Evolutionary conservation across 2,888 invertebrate species (phyloP), one percentile per base, ranked within the genome.

Genomic region (Parnassius apollo): DNA sequence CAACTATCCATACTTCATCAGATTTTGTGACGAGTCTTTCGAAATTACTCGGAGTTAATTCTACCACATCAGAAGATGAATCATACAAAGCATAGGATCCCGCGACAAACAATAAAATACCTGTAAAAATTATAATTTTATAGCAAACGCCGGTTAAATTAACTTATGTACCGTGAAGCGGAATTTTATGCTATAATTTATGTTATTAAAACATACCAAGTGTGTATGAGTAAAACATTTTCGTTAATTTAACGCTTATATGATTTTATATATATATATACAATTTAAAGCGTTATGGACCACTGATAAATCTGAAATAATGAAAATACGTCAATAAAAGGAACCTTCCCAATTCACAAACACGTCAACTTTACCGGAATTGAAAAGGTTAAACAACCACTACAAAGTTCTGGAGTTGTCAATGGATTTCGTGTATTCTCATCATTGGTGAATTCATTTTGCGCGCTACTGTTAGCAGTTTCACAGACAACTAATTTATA

Each of bases 1-100:
- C 99, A 1, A 99, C 97, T 64, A 99, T 88, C 99, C 99, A 99
- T 35, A 99, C 91, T 71, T 95, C 94, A 82, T 98, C 96, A 69
- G 97, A 94, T 69, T 96, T 94, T 55, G 95, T 86, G 4, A 99
- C 98, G 72, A 95, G 89, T 70, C 93, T 94, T 74, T 98, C 95
- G 82, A 99, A 99, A 91, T 98, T 99, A 57, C 92, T 92, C 0
- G 96, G 94, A n/a, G 95, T 98, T 66, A 99, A 90, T 63, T 97
- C 96, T 11, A 98, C 92, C 18, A 99, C 98, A 79, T 95, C 95
- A 44, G 96, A 95, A 25, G 92, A 92, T 1, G 95, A 91, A 11
- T 95, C 93, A 76, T 96, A 96, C 56, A 96, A 85, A 50, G 83
- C 91, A 60, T 78, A 81, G 8, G 89, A 77, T 62, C 88, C 83